These are phyloP conservation scores for Orussus abietinus DNA, from an alignment of 1,140 invertebrate species.

Conservation along the genomic window DNA sequence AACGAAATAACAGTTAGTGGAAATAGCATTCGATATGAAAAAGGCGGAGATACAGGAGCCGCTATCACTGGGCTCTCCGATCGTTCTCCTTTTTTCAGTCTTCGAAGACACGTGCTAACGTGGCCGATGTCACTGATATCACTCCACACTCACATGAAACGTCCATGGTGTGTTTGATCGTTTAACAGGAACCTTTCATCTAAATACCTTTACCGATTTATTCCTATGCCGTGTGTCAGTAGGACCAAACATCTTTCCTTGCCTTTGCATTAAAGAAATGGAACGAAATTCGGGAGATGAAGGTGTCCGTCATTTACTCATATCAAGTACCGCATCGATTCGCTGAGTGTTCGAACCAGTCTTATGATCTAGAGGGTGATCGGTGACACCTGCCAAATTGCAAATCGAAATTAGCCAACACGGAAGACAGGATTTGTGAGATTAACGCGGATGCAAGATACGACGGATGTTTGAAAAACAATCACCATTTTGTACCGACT, in stretches of 20 bases:
- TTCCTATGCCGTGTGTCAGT: too few relatives aligned
- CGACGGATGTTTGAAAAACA: constrained; percentile 30
- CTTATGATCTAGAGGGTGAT: neutral
- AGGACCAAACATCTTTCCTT: too few relatives aligned
- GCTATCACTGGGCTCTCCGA: constrained; percentile 35
- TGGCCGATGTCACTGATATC: too few relatives aligned
- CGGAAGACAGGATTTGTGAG: neutral
- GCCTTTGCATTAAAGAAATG: neutral
- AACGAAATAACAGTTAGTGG: neutral
- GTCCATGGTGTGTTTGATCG: too few relatives aligned
- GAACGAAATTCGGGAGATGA: constrained; percentile 35
- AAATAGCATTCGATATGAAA: constrained; percentile 13
- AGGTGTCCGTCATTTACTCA: constrained; percentile 44
- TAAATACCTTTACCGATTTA: too few relatives aligned
- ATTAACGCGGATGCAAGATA: neutral
- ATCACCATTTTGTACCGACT: constrained; percentile 44
- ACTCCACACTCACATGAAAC: too few relatives aligned
- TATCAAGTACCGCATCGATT: constrained; percentile 44
- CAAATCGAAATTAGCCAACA: neutral
- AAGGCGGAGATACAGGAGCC: constrained; percentile 20
- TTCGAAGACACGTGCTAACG: too few relatives aligned
- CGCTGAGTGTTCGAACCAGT: too few relatives aligned
- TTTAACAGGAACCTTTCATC: too few relatives aligned
- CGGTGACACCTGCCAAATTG: too few relatives aligned
- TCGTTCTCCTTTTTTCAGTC: constrained; percentile 17